phyloP scores from a whole-genome alignment of 2,797 vertebrate species.

The Anguilla pacifica region DNA sequence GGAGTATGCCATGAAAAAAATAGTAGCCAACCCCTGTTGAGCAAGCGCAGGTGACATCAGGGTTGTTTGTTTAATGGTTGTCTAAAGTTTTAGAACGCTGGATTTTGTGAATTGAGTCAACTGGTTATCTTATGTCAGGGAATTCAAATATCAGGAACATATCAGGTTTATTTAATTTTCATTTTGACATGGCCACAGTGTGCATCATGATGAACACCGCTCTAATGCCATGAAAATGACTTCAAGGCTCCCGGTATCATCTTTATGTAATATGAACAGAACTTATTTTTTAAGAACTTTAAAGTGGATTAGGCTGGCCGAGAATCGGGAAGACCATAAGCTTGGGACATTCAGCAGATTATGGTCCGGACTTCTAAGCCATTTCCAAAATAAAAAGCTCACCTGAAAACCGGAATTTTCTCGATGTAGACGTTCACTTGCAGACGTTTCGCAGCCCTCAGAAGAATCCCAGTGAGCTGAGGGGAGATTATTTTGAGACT shows the following conservation, averaged over 20 bases:
- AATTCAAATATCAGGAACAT: background rate
- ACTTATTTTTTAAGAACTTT: background rate
- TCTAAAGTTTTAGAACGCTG: background rate
- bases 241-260: background rate
- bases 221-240: background rate
- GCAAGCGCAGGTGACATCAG: background rate
- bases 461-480: constrained; percentile 86
- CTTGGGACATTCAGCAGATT: background rate
- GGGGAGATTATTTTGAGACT: constrained; percentile 33
- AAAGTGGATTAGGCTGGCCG: background rate
- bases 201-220: background rate
- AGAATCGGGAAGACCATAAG: background rate
- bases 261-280: background rate
- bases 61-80: background rate
- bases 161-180: background rate
- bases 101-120: background rate
- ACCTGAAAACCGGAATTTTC: constrained; percentile 80
- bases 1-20: background rate
- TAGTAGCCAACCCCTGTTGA: background rate
- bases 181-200: background rate
- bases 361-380: background rate
- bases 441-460: constrained; percentile 85
- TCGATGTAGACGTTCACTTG: constrained; percentile 85
- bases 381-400: constrained; percentile 51
- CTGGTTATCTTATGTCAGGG: background rate